A percentile compares a stretch with the other conserved stretches of the same genome.
These are phyloP conservation scores for Eristalis arbustorum DNA, from an alignment of 2,888 invertebrate genomes.

Conservation along the genomic window DNA sequence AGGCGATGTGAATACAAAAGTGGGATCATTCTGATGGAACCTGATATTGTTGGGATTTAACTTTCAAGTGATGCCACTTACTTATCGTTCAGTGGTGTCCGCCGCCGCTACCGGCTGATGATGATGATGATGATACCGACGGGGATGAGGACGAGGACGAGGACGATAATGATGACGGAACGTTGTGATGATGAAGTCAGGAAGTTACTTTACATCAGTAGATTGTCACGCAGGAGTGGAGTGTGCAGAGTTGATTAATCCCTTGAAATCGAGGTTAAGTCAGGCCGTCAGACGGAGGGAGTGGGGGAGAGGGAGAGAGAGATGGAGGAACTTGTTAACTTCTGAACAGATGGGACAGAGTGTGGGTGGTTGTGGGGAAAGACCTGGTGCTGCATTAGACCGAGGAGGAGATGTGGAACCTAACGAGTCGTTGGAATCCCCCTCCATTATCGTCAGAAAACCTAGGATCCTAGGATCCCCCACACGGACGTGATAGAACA, in stretches of 20 bases:
- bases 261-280: conserved; percentile 50
- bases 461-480: no score
- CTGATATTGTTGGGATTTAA: conserved; percentile 67
- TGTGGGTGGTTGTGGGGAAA: no score
- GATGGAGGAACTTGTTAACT: background rate
- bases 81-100: conserved; percentile 30
- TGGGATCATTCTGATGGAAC: conserved; percentile 56
- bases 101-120: no score
- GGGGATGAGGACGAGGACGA: no score
- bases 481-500: no score
- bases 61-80: conserved; percentile 64
- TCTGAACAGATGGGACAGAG: no score
- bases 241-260: conserved; percentile 44
- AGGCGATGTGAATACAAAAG: conserved; percentile 63
- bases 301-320: background rate
- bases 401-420: no score
- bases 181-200: conserved; percentile 47
- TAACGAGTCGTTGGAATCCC: no score
- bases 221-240: conserved; percentile 13
- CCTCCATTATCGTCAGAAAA: no score
- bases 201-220: conserved; percentile 56
- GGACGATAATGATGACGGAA: conserved; percentile 34
- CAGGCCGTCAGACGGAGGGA: background rate
- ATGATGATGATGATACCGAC: no score
- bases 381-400: no score